Base-by-base conservation (phyloP, 2,113 vertebrate genomes). In the Vanacampus margaritifer region DNA sequence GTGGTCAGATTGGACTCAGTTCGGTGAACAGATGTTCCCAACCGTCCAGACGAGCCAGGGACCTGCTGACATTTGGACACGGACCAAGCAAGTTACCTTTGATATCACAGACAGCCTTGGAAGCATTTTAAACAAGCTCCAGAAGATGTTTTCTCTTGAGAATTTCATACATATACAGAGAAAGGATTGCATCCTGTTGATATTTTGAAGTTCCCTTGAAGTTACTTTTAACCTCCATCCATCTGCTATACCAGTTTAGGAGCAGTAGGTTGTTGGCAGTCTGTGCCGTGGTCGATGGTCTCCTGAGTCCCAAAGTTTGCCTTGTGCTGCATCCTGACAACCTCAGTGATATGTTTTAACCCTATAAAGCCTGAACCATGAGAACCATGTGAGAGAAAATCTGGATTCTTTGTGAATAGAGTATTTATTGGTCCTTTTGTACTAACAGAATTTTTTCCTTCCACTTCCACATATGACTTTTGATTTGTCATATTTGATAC, bases 1-100 rank as follows among this genome's bases (percentile, higher is more conserved):
- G 53, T 56, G 53, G 53, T 32, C 14, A 65, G n/a, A 57, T 82
- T 84, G 78, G 80, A 78, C 37, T 65, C 43, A 80, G 64, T 75
- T 83, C 75, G 78, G 51, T 76, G 73, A 58, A 60, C 76, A 28
- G 69, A 84, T 84, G 81, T 81, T 85, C 68, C 78, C 77, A 64
- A 24, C 7, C 19, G 80, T 73, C 76, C 74, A 72, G 69, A 79
- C 71, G 74, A 69, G 71, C 16, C 68, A 43, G 62, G 67, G 80
- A 77, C 63, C 48, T 13, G 53, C 36, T 48, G 68, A 73, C 77
- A 73, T 80, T 77, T 85, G 81, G 83, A 78, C 32, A 41, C 57
- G 32, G 66, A 78, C 67, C 78, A 76, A 71, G 57, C 67, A 65
- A 71, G 64, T 48, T 51, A 58, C 75, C 83, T 87, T 90, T 88